Percentiles rank a stretch among this genome's conserved stretches.
These are phyloP conservation scores for Andrena cerasifolii DNA, from an alignment of 1,140 invertebrate genomes.

Conservation along the genomic window DNA sequence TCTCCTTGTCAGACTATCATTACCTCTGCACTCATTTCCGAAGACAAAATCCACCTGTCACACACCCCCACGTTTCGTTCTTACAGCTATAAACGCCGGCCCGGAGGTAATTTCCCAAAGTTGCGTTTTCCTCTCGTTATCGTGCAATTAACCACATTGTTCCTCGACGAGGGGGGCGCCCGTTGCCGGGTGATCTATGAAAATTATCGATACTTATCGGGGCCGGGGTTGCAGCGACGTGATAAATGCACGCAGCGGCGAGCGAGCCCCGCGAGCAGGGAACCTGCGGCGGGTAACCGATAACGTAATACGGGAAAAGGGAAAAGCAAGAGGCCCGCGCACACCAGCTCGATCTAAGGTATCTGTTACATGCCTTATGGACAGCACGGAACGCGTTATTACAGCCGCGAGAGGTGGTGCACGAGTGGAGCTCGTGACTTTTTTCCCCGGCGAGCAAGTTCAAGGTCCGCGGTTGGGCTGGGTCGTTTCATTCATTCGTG, in stretches of 20 bases:
- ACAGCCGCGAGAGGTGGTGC: slow-evolving; percentile 61
- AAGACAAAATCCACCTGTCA: no score
- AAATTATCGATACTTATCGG: slow-evolving; percentile 61
- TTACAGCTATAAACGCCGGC: no score
- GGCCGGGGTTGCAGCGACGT: slow-evolving; percentile 27
- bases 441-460: slow-evolving; percentile 66
- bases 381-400: slow-evolving; percentile 69
- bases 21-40: no score
- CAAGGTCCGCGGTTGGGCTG: slow-evolving; percentile 75
- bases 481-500: slow-evolving; percentile 76
- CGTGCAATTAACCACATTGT: slow-evolving; percentile 21
- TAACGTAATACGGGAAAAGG: slow-evolving; percentile 68
- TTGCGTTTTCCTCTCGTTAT: slow-evolving; percentile 12
- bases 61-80: no score
- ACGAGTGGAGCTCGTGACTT: slow-evolving; percentile 56
- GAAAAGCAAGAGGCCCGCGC: slow-evolving; percentile 45
- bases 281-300: slow-evolving; percentile 44
- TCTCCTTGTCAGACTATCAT: no score
- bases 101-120: no score
- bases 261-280: not conserved
- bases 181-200: slow-evolving; percentile 43
- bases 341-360: slow-evolving; percentile 40
- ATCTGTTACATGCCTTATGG: slow-evolving; percentile 64
- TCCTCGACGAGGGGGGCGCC: not conserved
- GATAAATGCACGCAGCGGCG: slow-evolving; percentile 48